phyloP scores from a whole-genome alignment of 2,888 invertebrate genomes.

The Branchellion lobata region DNA sequence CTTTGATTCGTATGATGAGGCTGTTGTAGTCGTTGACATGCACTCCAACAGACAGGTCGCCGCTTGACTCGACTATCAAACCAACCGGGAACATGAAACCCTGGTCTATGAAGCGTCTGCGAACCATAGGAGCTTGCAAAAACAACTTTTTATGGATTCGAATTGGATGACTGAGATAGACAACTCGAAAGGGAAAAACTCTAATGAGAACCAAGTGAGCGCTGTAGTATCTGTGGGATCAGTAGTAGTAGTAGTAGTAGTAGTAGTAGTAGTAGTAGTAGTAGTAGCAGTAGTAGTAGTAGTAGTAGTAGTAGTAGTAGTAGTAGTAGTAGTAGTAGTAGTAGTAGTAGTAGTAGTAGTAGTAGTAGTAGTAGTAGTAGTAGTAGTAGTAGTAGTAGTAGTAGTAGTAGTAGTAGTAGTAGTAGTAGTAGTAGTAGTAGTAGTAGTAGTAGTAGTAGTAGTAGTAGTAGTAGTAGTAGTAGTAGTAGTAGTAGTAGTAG shows the following conservation, averaged over 20 bases:
- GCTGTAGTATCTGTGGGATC: constrained; percentile 52
- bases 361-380: constrained; percentile 27
- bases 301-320: constrained; percentile 24
- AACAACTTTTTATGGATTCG: constrained; percentile 51
- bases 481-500: constrained; percentile 6
- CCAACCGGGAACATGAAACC: constrained; percentile 55
- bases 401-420: constrained; percentile 24
- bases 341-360: constrained; percentile 29
- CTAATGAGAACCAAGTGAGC: constrained; percentile 53
- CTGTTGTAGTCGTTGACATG: constrained; percentile 54
- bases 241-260: constrained; percentile 22
- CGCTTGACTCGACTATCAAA: constrained; percentile 51
- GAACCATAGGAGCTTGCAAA: constrained; percentile 52
- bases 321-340: constrained; percentile 29
- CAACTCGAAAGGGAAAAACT: constrained; percentile 52
- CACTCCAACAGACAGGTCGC: constrained; percentile 52
- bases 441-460: constrained; percentile 29
- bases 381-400: constrained; percentile 5
- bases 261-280: constrained; percentile 26
- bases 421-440: constrained; percentile 29
- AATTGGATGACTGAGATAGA: constrained; percentile 53
- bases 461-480: constrained; percentile 27
- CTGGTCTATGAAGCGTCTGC: constrained; percentile 52
- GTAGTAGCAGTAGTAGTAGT: constrained; percentile 22
- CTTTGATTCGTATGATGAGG: constrained; percentile 52